Conservation (phyloP, 1,140 invertebrate genomes). For the Drosophila serrata region DNA sequence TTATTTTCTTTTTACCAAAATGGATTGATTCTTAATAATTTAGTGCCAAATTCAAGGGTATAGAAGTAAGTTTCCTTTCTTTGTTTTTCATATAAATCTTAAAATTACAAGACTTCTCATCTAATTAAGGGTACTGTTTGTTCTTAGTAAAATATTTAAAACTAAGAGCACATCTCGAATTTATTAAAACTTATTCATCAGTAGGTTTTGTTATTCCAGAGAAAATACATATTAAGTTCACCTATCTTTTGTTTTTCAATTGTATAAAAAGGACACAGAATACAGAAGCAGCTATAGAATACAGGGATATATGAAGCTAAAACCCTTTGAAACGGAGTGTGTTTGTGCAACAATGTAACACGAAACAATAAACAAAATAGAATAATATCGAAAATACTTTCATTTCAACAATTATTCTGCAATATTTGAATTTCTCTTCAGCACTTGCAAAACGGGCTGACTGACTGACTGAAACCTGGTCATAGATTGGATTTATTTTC, state of each 20-base stretch:
- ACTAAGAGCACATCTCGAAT: rapidly evolving
- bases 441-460: conserved; percentile 13
- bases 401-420: conserved; percentile 57
- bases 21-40: no score
- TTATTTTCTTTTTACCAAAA: no score
- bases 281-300: neutral
- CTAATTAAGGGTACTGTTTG: neutral
- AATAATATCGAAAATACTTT: conserved; percentile 53
- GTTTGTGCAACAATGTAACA: conserved; percentile 41
- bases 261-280: neutral
- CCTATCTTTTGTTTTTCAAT: neutral
- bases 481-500: conserved; percentile 51
- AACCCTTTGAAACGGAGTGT: conserved; percentile 48
- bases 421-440: conserved; percentile 61
- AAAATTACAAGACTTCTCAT: no score
- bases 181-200: no score
- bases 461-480: conserved; percentile 32
- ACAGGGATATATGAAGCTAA: neutral
- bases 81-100: no score
- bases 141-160: neutral
- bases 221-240: neutral
- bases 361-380: conserved; percentile 24
- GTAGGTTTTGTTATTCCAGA: neutral
- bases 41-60: no score
- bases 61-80: no score